Evolutionary conservation across 2,888 invertebrate species (phyloP).

Genomic region (Pollenia griseotomentosa): DNA sequence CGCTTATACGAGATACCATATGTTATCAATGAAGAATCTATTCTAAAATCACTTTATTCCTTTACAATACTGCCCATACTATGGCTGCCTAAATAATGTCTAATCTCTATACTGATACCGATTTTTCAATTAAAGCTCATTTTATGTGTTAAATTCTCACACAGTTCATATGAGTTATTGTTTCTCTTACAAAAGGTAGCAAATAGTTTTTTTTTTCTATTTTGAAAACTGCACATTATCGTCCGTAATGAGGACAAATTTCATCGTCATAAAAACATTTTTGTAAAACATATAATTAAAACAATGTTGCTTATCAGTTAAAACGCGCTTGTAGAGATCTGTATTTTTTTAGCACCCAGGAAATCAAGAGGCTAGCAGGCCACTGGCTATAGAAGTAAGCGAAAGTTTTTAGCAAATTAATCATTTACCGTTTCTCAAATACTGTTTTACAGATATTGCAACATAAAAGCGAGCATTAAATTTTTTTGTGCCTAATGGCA

Average conservation of each 20-base stretch:
- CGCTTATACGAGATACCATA: no score
- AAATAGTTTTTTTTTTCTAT: background rate
- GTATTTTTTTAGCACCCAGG: no score
- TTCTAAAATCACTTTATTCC: background rate
- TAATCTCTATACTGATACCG: conserved; percentile 11
- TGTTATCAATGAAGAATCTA: no score
- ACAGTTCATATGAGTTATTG: background rate
- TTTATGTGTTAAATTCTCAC: conserved; percentile 6
- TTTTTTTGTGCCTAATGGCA: no score
- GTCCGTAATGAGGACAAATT: conserved; percentile 22
- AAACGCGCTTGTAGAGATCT: background rate
- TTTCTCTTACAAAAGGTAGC: background rate
- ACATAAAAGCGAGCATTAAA: no score
- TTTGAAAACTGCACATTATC: background rate
- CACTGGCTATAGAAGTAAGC: no score
- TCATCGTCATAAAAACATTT: background rate
- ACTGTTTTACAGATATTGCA: no score
- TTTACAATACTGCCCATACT: background rate
- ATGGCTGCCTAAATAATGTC: background rate
- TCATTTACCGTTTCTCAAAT: no score
- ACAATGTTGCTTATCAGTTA: conserved; percentile 16
- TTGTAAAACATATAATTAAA: background rate
- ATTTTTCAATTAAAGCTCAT: conserved; percentile 18
- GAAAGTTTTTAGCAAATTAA: no score
- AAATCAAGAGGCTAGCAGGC: no score